Percentiles rank a stretch among this genome's conserved stretches.
Evolutionary conservation across 2,888 invertebrate species (phyloP).

Genomic region (Osmoderma eremita): DNA sequence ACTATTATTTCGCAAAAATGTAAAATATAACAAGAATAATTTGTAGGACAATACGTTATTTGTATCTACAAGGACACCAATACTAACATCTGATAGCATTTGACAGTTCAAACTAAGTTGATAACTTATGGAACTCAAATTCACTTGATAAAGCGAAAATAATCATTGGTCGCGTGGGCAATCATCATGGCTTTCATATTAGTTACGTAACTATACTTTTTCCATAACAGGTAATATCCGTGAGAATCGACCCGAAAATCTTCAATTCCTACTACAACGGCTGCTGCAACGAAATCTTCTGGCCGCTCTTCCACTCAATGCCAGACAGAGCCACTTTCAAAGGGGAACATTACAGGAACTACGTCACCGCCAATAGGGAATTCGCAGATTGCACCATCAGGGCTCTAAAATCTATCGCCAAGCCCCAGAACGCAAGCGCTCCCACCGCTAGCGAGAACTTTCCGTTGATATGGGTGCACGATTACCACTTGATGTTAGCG

Average conservation of each 20-base stretch:
- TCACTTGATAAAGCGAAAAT: no score
- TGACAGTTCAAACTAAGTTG: no score
- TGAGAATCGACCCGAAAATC: slow-evolving; percentile 77
- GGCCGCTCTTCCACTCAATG: slow-evolving; percentile 94
- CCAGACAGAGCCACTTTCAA: slow-evolving; percentile 87
- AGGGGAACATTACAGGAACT: slow-evolving; percentile 84
- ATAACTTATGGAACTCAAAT: no score
- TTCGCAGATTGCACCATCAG: slow-evolving; percentile 84
- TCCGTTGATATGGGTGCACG: slow-evolving; percentile 93
- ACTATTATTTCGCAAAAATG: no score
- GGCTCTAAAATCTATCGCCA: slow-evolving; percentile 70
- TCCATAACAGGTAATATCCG: slow-evolving; percentile 80
- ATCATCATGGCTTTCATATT: no score
- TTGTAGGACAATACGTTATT: no score
- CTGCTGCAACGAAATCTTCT: slow-evolving; percentile 90
- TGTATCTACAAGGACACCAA: no score
- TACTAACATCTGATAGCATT: no score
- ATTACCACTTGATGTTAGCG: slow-evolving; percentile 92
- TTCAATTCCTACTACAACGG: slow-evolving; percentile 93
- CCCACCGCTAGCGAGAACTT: slow-evolving; percentile 59
- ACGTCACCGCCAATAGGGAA: slow-evolving; percentile 80
- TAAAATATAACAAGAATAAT: no score
- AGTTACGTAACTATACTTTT: no score
- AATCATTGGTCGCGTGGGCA: no score
- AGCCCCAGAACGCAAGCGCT: slow-evolving; percentile 59